Conservation (phyloP, 2,797 vertebrate species). For the Phoxinus dragarum region DNA sequence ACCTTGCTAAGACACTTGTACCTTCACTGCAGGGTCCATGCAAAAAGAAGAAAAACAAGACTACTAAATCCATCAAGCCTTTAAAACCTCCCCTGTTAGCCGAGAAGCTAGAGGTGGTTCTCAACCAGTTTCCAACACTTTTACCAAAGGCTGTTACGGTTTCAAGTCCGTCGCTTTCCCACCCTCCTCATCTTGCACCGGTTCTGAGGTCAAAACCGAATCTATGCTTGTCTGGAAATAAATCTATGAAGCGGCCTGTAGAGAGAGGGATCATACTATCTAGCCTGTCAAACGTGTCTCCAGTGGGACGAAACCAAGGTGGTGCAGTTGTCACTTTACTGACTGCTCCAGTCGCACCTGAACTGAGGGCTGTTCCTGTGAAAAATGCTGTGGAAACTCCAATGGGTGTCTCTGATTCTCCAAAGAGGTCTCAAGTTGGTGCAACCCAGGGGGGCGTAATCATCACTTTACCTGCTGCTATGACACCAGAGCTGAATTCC, state of each 20-base stretch:
- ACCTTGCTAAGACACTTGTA: constrained; percentile 58
- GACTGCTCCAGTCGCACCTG: neutral
- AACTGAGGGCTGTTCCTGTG: neutral
- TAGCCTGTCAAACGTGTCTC: neutral
- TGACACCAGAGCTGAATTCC: neutral
- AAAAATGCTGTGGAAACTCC: constrained; percentile 17
- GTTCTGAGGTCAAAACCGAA: neutral
- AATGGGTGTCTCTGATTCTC: neutral
- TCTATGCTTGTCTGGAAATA: neutral
- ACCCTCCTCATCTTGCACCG: neutral
- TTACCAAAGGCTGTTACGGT: constrained; percentile 37
- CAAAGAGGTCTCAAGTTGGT: constrained; percentile 1
- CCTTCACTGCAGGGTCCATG: neutral
- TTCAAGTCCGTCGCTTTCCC: neutral
- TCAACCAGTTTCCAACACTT: constrained; percentile 43
- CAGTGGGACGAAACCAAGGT: neutral
- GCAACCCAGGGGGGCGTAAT: constrained; percentile 7
- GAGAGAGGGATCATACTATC: neutral
- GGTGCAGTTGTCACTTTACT: neutral
- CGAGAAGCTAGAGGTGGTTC: constrained; percentile 3
- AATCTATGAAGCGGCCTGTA: neutral
- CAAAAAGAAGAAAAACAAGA: constrained; percentile 12
- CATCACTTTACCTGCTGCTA: constrained; percentile 42
- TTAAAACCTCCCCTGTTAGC: constrained; percentile 10
- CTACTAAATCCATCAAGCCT: neutral